phyloP scores from a whole-genome alignment of 2,888 invertebrate genomes.

The Ephialtes manifestator region DNA sequence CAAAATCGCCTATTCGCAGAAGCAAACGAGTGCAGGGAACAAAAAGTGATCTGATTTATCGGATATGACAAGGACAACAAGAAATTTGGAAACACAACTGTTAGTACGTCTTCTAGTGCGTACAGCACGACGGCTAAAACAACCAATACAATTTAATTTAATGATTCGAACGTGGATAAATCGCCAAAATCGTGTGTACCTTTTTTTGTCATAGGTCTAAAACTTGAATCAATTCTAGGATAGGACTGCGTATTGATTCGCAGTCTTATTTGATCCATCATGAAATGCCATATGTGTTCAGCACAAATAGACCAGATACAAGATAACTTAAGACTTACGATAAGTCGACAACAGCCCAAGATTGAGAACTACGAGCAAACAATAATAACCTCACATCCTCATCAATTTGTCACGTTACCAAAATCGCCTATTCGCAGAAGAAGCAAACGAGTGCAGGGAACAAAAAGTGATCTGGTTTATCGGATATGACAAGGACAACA shows the following conservation, averaged over 20 bases:
- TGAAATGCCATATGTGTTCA: not conserved
- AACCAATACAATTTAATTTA: slow-evolving; percentile 36
- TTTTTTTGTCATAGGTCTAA: not conserved
- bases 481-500: not conserved
- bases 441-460: slow-evolving; percentile 12
- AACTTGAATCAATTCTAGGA: not conserved
- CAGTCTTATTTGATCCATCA: not conserved
- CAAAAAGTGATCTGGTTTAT: slow-evolving; percentile 49
- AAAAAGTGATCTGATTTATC: slow-evolving; percentile 51
- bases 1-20: slow-evolving; percentile 8
- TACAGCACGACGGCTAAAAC: not conserved
- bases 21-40: slow-evolving; percentile 10
- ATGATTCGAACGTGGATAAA: slow-evolving; percentile 35
- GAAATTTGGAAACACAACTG: slow-evolving; percentile 37
- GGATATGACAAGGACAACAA: not conserved
- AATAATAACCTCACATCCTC: slow-evolving; percentile 26
- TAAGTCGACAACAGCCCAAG: not conserved
- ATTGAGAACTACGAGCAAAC: slow-evolving; percentile 35
- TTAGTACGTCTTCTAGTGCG: slow-evolving; percentile 27
- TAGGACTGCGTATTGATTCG: too few species aligned
- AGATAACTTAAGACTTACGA: too few species aligned
- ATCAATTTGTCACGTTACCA: slow-evolving; percentile 38
- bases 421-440: slow-evolving; percentile 11
- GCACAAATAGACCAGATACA: too few species aligned
- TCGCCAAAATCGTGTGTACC: not conserved